Evolutionary conservation across 2,797 vertebrate species (phyloP).

Genomic region (Lycodopsis pacificus): DNA sequence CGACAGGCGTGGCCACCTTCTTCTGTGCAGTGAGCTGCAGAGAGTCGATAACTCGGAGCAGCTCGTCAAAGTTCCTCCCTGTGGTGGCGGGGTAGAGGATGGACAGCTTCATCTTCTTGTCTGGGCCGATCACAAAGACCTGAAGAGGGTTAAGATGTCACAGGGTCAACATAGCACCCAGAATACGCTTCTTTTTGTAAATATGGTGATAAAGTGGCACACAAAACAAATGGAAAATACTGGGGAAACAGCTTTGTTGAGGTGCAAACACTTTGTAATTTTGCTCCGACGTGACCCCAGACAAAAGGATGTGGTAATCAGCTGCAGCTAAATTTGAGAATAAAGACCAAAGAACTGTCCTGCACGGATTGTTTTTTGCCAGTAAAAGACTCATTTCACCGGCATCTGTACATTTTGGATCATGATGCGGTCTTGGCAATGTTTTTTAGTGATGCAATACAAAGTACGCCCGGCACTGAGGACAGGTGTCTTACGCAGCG

Average conservation of each 20-base stretch:
- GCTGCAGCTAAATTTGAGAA: background rate
- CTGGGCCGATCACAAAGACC: slow-evolving; percentile 96
- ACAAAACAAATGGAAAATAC: too few species aligned
- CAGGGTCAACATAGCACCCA: background rate
- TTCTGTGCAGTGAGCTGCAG: slow-evolving; percentile 94
- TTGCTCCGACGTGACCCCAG: background rate
- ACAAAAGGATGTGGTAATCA: background rate
- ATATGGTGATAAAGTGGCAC: too few species aligned
- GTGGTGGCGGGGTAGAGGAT: slow-evolving; percentile 98
- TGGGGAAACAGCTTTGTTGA: background rate
- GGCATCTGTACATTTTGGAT: background rate
- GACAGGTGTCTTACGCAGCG: slow-evolving; percentile 88
- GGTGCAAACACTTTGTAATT: background rate
- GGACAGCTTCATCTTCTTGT: slow-evolving; percentile 97
- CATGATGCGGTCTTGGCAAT: background rate
- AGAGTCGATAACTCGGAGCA: slow-evolving; percentile 93
- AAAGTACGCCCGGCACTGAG: background rate
- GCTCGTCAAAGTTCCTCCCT: slow-evolving; percentile 95
- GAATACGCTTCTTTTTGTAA: background rate
- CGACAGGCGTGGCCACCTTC: slow-evolving; percentile 94
- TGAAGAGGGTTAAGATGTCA: slow-evolving; percentile 54
- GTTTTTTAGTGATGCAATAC: background rate
- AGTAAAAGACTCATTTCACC: background rate
- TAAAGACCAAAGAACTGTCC: background rate
- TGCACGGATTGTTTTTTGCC: background rate